Evolutionary conservation across 1,140 invertebrate genomes (phyloP), one percentile per base, ranked within the genome.

Genomic region (Macrocentrus cingulum): DNA sequence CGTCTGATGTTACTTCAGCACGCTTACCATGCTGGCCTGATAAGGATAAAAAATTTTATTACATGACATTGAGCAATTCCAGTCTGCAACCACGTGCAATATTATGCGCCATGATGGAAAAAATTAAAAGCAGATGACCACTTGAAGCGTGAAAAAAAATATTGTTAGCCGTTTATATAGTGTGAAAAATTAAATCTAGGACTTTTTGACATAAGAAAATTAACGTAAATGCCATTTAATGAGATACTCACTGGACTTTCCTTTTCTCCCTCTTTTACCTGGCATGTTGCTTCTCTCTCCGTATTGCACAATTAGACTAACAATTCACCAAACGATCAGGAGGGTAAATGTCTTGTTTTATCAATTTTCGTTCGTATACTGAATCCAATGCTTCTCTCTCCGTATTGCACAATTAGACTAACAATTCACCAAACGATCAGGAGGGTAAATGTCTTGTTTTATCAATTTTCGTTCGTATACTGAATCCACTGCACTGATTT

Each of bases 1-100:
- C 88, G 69, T 90, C 89, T 9, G 85, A 87, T 60, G 66, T 68
- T 59, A 69, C 46, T 42, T 79, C 77, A 49, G 55, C 67, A 45
- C 61, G 68, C 62, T 79, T 80, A 46, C 75, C 72, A 50, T 60
- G 57, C 34, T 74, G 67, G 25, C 20, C 37, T 37, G 29, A 29
- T 13, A 54, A 59, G 25, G 9, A 29, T 29, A 5, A 29, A 29
- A 29, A 5, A 5, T 29, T 29, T 9, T 29, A 29, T 29, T 29
- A 29, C 25, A 29, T 29, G 25, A 29, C 9, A 29, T 5, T 29
- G 25, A 5, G 25, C 4, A 29, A 29, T 29, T 29, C 25, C 25
- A 29, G 25, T 9, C 25, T 9, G 25, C 9, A 29, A 29, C 25
- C 25, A 29, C 25, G 25, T 29, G 25, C 25, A 4, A 29, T 29